These are phyloP conservation scores for Colistium nudipinnis DNA, from an alignment of 2,113 vertebrate genomes.

Conservation along the genomic window DNA sequence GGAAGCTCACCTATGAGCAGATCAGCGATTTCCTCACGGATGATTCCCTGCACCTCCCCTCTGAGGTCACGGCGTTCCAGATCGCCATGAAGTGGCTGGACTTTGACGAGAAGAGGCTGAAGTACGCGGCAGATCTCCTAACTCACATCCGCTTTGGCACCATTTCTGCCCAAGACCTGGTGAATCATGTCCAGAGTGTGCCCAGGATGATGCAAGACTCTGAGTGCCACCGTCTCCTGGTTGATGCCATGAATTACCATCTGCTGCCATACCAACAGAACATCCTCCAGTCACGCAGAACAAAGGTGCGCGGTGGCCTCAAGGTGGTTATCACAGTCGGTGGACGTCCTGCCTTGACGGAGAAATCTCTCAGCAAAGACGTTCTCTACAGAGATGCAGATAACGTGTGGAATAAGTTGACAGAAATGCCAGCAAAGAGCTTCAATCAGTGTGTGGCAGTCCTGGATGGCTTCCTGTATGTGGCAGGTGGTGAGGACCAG, in stretches of 20 bases:
- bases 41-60: conserved; percentile 94
- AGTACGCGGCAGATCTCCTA: conserved; percentile 91
- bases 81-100: conserved; percentile 98
- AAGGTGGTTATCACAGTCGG: conserved; percentile 93
- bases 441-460: conserved; percentile 98
- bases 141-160: conserved; percentile 95
- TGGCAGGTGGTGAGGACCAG: conserved; percentile 98
- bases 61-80: conserved; percentile 97
- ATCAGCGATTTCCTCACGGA: conserved; percentile 97
- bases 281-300: conserved; percentile 96
- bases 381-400: conserved; percentile 95
- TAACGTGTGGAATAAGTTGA: conserved; percentile 93
- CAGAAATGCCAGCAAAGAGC: conserved; percentile 98
- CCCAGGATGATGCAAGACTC: conserved; percentile 99
- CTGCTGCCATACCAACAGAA: conserved; percentile 97
- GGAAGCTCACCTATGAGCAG: conserved; percentile 98
- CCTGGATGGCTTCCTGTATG: conserved; percentile 97
- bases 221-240: conserved; percentile 95
- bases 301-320: conserved; percentile 94
- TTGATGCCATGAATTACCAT: conserved; percentile 99
- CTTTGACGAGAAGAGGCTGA: conserved; percentile 96
- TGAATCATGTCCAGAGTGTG: conserved; percentile 93
- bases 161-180: conserved; percentile 95
- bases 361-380: conserved; percentile 98
- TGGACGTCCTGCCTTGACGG: conserved; percentile 93